Percentiles rank a stretch among this genome's conserved stretches.
These are phyloP conservation scores for Venusia cambrica DNA, from an alignment of 2,888 invertebrate species.

Conservation along the genomic window DNA sequence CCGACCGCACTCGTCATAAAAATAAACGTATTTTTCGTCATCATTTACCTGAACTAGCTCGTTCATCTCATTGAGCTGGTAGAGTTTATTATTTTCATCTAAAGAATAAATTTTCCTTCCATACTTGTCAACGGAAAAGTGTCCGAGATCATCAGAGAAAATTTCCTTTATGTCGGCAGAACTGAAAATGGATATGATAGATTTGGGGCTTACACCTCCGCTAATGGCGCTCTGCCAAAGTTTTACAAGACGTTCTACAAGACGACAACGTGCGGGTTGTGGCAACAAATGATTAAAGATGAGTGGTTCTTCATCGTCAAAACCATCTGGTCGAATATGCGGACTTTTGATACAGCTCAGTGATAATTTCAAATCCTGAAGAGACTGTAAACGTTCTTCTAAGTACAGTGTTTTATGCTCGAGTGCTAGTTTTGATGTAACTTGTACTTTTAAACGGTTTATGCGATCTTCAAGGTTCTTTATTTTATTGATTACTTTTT, in stretches of 20 bases:
- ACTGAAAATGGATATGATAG: conserved; percentile 42
- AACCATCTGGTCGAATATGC: conserved; percentile 1
- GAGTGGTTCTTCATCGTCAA: conserved; percentile 14
- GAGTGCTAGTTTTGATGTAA: conserved; percentile 35
- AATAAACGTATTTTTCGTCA: conserved; percentile 39
- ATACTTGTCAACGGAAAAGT: conserved; percentile 36
- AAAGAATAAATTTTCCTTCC: conserved; percentile 40
- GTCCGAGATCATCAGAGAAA: conserved; percentile 36
- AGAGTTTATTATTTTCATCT: conserved; percentile 25
- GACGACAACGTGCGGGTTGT: conserved; percentile 33
- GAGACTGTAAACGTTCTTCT: conserved; percentile 37
- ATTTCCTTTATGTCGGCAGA: conserved; percentile 34
- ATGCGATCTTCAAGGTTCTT: conserved; percentile 35
- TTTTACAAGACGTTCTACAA: conserved; percentile 36
- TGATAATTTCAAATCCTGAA: conserved; percentile 38
- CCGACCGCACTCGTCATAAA: conserved; percentile 42
- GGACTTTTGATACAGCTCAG: conserved; percentile 28
- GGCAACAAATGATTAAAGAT: conserved; percentile 46
- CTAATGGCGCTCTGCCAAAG: conserved; percentile 37
- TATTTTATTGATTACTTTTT: conserved; percentile 36
- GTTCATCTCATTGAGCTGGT: conserved; percentile 38
- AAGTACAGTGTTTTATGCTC: conserved; percentile 42
- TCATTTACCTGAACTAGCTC: conserved; percentile 34
- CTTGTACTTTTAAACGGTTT: conserved; percentile 25
- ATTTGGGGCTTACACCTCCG: conserved; percentile 21